Evolutionary conservation across 2,113 vertebrate genomes (phyloP), one percentile per base, ranked within the genome.

Genomic region (Uropsilus gracilis): DNA sequence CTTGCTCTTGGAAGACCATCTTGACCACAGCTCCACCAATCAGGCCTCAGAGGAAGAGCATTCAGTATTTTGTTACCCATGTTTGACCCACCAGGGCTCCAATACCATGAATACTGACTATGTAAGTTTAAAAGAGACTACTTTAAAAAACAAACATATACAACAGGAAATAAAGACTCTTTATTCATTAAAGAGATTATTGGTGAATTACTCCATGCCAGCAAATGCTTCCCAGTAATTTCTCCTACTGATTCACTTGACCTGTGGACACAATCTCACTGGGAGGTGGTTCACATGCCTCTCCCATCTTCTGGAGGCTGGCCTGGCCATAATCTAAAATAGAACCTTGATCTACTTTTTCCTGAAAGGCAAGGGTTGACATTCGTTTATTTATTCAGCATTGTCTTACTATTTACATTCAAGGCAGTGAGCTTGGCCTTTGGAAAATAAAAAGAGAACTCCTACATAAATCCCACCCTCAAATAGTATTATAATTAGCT

Each of bases 91-190:
- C 39, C 61, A 82, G 44, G 73, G 44, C 61, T 68, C 44, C 30
- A 44, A 55, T 37, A 77, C 57, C n/a, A 42, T 55, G 64, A 89
- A 83, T 69, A 72, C 64, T 75, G 42, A 69, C 78, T 55, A 69
- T 42, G 57, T 84, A 55, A 77, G 5, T 87, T 88, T 85, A 84
- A 68, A 50, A 95, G 42, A 80, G 88, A 81, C 39, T 61, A 39
- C 30, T 72, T 77, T 17, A 32, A 50, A 68, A 44, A 57, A 53
- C 24, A 61, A 63, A 3, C 8, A 30, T 78, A 28, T 1, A 37
- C 20, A 55, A 18, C 57, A 84, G 24, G 26, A 73, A 86, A 89
- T 73, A 57, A 69, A 94, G 81, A 59, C 24, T 37, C 42, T 53
- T 85, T 73, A 46, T 66, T 71, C 53, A n/a, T 32, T 68, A 80